Base-by-base conservation (phyloP, 2,888 invertebrate genomes). In the Drosophila parthenogenetica region DNA sequence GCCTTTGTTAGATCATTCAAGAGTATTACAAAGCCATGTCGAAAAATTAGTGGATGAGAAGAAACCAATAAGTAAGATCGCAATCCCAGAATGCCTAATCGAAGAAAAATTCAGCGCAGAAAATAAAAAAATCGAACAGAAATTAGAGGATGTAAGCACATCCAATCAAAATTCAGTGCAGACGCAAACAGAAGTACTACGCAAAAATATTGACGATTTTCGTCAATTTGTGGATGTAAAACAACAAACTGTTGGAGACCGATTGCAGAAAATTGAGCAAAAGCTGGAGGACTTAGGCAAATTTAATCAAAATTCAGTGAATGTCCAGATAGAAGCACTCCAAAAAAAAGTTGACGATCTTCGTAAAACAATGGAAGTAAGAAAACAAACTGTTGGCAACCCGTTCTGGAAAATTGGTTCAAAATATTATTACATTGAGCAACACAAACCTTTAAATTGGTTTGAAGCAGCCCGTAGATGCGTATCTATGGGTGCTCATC, bases 381-480 rank as follows among this genome's bases (percentile, higher is more conserved):
- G 0, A 13, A 46, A 22, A 17, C 4, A 8, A 57, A 16, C 11
- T 13, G 13, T 11, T 16, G 8, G 13, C 1, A 11, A 3, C 5
- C 19, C 16, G 10, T 49, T 49, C 4, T 3, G 10, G 4, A 59
- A 59, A 46, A 40, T 64, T 2, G 63, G 63, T 1, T 50, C 45
- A 11, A 65, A 59, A 32, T 59, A 40, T 39, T 58, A 65, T 19
- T 51, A 59, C 19, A 35, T 59, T 16, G 64, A 65, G 11, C 16
- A 46, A 5, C 11, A 13, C 4, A 37, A 45, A 22, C 19, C 7
- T 1, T 4, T 65, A 11, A 65, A 42, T 25, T 65, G 65, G 59
- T 60, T 48, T 42, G 32, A 4, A 3, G 60, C 65, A 19, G 35
- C 7, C 8, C 29, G 48, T 1, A 53, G 25, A 42, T 65, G 65